These are phyloP conservation scores for Lasius fuliginosus DNA, from an alignment of 2,888 invertebrate species.

Conservation along the genomic window DNA sequence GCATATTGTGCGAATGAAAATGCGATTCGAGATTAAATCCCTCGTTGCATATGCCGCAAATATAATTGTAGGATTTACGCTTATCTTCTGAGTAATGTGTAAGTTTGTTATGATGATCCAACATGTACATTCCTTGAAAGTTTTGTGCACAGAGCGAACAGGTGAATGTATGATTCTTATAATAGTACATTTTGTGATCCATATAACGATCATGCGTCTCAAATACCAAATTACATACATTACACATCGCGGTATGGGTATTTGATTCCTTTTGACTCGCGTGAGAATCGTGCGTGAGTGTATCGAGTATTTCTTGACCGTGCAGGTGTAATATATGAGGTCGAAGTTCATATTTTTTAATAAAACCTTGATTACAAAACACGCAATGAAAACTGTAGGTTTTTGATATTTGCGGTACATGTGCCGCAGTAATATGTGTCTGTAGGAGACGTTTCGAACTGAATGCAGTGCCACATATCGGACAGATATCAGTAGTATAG, in stretches of 20 bases:
- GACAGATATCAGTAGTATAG: slow-evolving; percentile 52
- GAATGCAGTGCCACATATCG: slow-evolving; percentile 70
- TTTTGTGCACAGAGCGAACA: slow-evolving; percentile 69
- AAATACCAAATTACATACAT: slow-evolving; percentile 72
- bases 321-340: slow-evolving; percentile 77
- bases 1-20: slow-evolving; percentile 74
- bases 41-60: slow-evolving; percentile 72
- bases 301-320: background rate
- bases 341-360: slow-evolving; percentile 48
- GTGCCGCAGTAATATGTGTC: slow-evolving; percentile 67
- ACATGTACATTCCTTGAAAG: slow-evolving; percentile 71
- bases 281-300: background rate
- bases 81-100: slow-evolving; percentile 65
- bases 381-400: slow-evolving; percentile 62
- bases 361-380: slow-evolving; percentile 76
- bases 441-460: slow-evolving; percentile 57
- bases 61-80: slow-evolving; percentile 59
- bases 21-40: slow-evolving; percentile 74
- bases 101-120: slow-evolving; percentile 74
- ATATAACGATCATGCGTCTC: slow-evolving; percentile 66
- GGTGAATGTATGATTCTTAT: slow-evolving; percentile 54
- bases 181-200: slow-evolving; percentile 76
- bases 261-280: background rate
- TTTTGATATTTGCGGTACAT: slow-evolving; percentile 26
- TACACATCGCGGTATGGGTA: slow-evolving; percentile 55